These are phyloP conservation scores for Heliothis virescens DNA, from an alignment of 1,140 invertebrate genomes.

Conservation along the genomic window DNA sequence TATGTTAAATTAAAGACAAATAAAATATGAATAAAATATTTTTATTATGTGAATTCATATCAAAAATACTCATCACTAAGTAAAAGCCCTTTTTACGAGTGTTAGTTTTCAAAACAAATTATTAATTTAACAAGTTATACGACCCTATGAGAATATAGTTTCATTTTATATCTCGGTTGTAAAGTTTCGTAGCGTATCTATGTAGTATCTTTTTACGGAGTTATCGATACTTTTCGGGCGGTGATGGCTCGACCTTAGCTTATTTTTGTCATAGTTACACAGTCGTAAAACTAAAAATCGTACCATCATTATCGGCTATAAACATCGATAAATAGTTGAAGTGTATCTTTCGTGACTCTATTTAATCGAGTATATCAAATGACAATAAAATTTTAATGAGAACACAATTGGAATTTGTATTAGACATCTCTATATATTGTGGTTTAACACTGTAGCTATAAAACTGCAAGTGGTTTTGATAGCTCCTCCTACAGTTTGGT, in stretches of 20 bases:
- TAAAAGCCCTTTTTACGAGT: constrained; percentile 43
- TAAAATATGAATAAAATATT: constrained; percentile 35
- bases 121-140: constrained; percentile 45
- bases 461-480: constrained; percentile 29
- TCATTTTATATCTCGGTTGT: constrained; percentile 44
- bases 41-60: constrained; percentile 41
- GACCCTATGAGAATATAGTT: constrained; percentile 33
- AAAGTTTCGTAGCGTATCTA: constrained; percentile 38
- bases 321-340: constrained; percentile 46
- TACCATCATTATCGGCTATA: constrained; percentile 42
- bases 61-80: constrained; percentile 44
- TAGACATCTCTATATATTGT: constrained; percentile 19
- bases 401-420: constrained; percentile 39
- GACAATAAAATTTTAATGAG: constrained; percentile 22
- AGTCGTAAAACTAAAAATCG: constrained; percentile 47
- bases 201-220: constrained; percentile 44
- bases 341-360: constrained; percentile 17
- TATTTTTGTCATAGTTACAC: constrained; percentile 40
- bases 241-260: constrained; percentile 14
- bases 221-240: constrained; percentile 33
- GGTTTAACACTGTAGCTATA: constrained; percentile 29
- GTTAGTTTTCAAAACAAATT: constrained; percentile 48
- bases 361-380: constrained; percentile 38
- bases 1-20: constrained; percentile 35
- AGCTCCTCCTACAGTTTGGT: constrained; percentile 1